phyloP scores from a whole-genome alignment of 1,140 invertebrate genomes.

The Aporrectodea caliginosa region DNA sequence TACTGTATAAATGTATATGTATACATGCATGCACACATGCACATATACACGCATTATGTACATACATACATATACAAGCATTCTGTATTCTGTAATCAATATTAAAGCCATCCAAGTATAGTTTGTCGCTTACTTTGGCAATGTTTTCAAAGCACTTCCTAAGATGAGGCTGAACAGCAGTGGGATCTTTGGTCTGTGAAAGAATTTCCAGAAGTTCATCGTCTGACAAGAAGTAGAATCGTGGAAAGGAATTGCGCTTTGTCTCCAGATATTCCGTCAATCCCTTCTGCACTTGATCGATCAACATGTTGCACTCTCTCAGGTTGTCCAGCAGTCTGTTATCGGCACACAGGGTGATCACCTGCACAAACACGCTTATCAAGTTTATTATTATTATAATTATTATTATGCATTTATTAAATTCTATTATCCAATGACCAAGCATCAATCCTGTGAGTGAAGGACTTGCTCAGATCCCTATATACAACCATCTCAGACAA shows the following conservation, averaged over 20 bases:
- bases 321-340: constrained; percentile 64
- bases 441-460: too few species aligned
- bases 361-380: constrained; percentile 37
- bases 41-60: too few species aligned
- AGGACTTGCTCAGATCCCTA: too few species aligned
- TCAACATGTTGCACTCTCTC: constrained; percentile 64
- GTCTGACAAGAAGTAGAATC: constrained; percentile 84
- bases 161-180: constrained; percentile 73
- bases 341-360: constrained; percentile 57
- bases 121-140: constrained; percentile 72
- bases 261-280: constrained; percentile 76
- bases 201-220: constrained; percentile 81
- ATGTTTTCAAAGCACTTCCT: constrained; percentile 78
- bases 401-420: constrained; percentile 49
- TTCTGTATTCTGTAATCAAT: too few species aligned
- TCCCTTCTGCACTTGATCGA: constrained; percentile 69
- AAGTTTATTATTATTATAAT: constrained; percentile 60
- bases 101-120: constrained; percentile 77
- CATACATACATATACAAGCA: too few species aligned
- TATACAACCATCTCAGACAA: too few species aligned
- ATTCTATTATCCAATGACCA: constrained; percentile 88
- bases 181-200: constrained; percentile 74
- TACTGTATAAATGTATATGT: too few species aligned
- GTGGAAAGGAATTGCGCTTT: constrained; percentile 75
- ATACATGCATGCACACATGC: too few species aligned